A percentile compares a stretch with the other conserved stretches of the same genome.
These are phyloP conservation scores for Phenganax marumi DNA, from an alignment of 92 coral and sea anemone genomes.

Conservation along the genomic window DNA sequence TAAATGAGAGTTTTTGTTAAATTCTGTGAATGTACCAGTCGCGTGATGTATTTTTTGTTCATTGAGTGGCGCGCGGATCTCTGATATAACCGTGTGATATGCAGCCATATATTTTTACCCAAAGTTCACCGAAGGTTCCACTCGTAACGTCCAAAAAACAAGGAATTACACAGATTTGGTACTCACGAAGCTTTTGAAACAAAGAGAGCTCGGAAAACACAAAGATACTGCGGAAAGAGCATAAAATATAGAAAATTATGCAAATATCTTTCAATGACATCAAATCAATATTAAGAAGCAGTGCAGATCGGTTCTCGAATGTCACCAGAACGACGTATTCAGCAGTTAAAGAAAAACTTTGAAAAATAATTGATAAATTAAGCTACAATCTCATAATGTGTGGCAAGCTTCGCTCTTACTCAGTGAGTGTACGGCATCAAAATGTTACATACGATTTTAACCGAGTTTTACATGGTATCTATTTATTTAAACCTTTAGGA, in stretches of 20 bases:
- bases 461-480: background rate
- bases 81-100: background rate
- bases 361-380: background rate
- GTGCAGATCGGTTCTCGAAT: conserved; percentile 11
- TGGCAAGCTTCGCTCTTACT: conserved; percentile 19
- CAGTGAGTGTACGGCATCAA: background rate
- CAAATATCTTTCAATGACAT: background rate
- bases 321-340: background rate
- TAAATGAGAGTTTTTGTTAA: too few species aligned
- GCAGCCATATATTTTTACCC: background rate
- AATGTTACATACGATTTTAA: background rate
- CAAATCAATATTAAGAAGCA: conserved; percentile 7
- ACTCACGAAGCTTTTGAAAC: conserved; percentile 17
- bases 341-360: conserved; percentile 5
- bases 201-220: background rate
- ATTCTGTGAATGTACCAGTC: too few species aligned
- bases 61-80: too few species aligned
- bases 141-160: background rate
- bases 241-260: conserved; percentile 20
- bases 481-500: background rate
- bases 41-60: too few species aligned
- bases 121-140: conserved; percentile 9
- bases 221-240: conserved; percentile 16
- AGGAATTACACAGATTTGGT: background rate
- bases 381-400: conserved; percentile 2